Evolutionary conservation across 2,797 vertebrate species (phyloP).

Genomic region (Atherinosoma microstoma): DNA sequence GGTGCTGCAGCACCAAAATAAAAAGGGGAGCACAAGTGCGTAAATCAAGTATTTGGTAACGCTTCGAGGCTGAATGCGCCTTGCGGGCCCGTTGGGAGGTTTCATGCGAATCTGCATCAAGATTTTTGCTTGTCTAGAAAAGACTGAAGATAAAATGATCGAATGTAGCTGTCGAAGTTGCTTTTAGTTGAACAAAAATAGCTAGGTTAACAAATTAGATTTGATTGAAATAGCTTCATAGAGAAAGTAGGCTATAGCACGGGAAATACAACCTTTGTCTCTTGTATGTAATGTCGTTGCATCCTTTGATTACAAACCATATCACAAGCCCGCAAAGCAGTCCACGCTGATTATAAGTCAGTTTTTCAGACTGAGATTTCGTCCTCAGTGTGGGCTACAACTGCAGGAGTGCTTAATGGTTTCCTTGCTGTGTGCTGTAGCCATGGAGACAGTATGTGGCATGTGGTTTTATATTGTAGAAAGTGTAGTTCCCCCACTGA

Average conservation of each 20-base stretch:
- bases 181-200: conserved; percentile 14
- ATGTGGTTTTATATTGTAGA: conserved; percentile 67
- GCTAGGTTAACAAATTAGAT: neutral
- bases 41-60: conserved; percentile 45
- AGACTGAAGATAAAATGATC: neutral
- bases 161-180: conserved; percentile 17
- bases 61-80: conserved; percentile 47
- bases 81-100: conserved; percentile 21
- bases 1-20: conserved; percentile 75
- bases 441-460: conserved; percentile 81
- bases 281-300: neutral
- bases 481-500: conserved; percentile 53
- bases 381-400: conserved; percentile 43
- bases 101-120: conserved; percentile 26
- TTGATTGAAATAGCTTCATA: neutral
- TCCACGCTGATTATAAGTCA: conserved; percentile 25
- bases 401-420: conserved; percentile 65
- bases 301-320: conserved; percentile 5
- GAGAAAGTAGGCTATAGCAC: neutral
- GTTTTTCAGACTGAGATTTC: conserved; percentile 52
- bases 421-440: conserved; percentile 76
- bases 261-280: neutral
- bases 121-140: conserved; percentile 25
- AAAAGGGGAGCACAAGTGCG: conserved; percentile 57
- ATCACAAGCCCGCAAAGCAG: conserved; percentile 2